Percentiles rank a stretch among this genome's conserved stretches.
phyloP scores from a whole-genome alignment of 2,888 invertebrate genomes.

The Imbricaverruca yamaguchii region DNA sequence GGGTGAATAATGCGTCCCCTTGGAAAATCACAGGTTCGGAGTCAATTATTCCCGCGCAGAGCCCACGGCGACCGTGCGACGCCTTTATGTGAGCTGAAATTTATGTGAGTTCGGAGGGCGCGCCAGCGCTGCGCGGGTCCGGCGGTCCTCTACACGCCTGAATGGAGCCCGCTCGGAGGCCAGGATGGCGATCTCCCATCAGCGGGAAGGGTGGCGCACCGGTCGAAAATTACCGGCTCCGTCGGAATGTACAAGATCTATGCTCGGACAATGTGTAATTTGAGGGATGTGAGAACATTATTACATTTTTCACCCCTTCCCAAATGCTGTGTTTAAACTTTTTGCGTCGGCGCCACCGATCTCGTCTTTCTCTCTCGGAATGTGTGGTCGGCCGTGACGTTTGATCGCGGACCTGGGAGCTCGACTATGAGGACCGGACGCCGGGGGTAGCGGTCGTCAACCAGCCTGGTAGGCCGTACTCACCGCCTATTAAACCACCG shows the following conservation, averaged over 20 bases:
- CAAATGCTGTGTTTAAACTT: conserved; percentile 1
- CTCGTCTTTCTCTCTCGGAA: too few relatives aligned
- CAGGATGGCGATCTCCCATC: background rate
- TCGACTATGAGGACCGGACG: too few relatives aligned
- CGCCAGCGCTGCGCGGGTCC: background rate
- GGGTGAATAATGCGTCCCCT: conserved; percentile 7
- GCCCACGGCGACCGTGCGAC: background rate
- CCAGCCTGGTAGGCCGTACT: too few relatives aligned
- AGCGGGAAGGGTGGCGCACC: background rate
- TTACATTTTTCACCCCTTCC: background rate
- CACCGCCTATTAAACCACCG: too few relatives aligned
- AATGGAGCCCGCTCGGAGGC: background rate
- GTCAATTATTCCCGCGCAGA: background rate
- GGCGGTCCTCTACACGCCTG: too few relatives aligned
- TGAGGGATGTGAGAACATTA: background rate
- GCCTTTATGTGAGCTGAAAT: background rate
- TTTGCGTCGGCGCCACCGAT: background rate
- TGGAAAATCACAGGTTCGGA: background rate
- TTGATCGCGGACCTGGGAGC: too few relatives aligned
- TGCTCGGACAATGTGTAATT: conserved; percentile 3
- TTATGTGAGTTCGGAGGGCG: background rate
- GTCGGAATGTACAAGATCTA: background rate
- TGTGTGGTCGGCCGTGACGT: too few relatives aligned
- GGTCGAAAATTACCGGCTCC: background rate
- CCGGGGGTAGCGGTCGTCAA: too few relatives aligned